A percentile compares a stretch with the other conserved stretches of the same genome.
phyloP scores from a whole-genome alignment of 2,797 vertebrate genomes.

The Paratrypauchen microcephalus region DNA sequence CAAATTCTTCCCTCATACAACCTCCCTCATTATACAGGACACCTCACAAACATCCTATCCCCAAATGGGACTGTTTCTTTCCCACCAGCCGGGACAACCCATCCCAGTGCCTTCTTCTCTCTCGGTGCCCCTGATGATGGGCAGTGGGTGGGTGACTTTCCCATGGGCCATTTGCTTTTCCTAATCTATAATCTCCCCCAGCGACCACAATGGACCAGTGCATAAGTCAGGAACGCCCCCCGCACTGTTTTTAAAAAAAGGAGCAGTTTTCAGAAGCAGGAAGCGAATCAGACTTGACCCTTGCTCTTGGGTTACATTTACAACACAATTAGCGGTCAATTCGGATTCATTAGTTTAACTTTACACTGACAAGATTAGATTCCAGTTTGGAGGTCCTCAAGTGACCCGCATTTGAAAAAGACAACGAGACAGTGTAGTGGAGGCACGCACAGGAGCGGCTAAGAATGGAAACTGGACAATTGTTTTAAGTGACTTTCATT shows the following conservation, averaged over 20 bases:
- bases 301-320: slow-evolving; percentile 35
- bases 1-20: slow-evolving; percentile 67
- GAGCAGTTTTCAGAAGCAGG: slow-evolving; percentile 46
- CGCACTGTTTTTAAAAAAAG: slow-evolving; percentile 46
- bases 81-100: slow-evolving; percentile 9
- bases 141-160: slow-evolving; percentile 69
- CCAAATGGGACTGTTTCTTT: slow-evolving; percentile 12
- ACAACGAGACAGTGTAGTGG: slow-evolving; percentile 4
- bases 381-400: slow-evolving; percentile 1
- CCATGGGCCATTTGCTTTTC: slow-evolving; percentile 65
- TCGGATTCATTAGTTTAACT: slow-evolving; percentile 6
- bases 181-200: slow-evolving; percentile 65
- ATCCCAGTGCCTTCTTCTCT: slow-evolving; percentile 16
- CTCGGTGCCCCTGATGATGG: slow-evolving; percentile 53
- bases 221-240: slow-evolving; percentile 65
- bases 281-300: slow-evolving; percentile 60
- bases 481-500: neutral
- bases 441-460: neutral
- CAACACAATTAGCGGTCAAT: slow-evolving; percentile 7
- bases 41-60: slow-evolving; percentile 2
- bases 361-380: slow-evolving; percentile 3
- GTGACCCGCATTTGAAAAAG: slow-evolving; percentile 4
- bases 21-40: slow-evolving; percentile 51
- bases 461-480: slow-evolving; percentile 17
- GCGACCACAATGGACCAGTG: slow-evolving; percentile 60